Percentiles rank a stretch among this genome's conserved stretches.
Evolutionary conservation across 2,113 vertebrate genomes (phyloP).

Genomic region (Gnathonemus echidnorhynchus): DNA sequence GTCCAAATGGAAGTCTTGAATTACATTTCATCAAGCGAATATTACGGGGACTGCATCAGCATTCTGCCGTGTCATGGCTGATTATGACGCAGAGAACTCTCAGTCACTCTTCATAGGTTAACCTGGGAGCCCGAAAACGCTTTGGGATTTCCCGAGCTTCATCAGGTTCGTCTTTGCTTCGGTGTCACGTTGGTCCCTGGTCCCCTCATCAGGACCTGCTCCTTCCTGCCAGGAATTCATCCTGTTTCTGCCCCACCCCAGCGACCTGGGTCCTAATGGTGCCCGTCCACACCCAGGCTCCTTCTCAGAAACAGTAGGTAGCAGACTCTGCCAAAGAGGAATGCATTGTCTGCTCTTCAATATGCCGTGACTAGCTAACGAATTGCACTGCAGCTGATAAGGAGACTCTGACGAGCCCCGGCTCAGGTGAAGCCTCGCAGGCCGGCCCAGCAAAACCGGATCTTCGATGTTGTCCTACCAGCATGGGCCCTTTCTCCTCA

Average conservation of each 20-base stretch:
- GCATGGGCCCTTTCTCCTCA: constrained; percentile 37
- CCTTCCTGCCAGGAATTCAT: background rate
- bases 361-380: constrained; percentile 65
- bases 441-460: constrained; percentile 47
- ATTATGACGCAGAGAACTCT: background rate
- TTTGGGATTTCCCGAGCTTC: background rate
- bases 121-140: background rate
- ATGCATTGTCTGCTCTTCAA: constrained; percentile 56
- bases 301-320: constrained; percentile 45
- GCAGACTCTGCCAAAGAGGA: constrained; percentile 51
- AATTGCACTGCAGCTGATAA: constrained; percentile 56
- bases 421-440: constrained; percentile 47
- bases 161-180: background rate
- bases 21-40: background rate
- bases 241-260: background rate
- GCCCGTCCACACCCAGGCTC: background rate
- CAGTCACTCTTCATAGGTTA: background rate
- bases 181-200: background rate
- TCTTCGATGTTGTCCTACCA: constrained; percentile 48
- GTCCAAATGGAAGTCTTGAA: background rate
- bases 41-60: background rate
- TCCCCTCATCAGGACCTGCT: background rate
- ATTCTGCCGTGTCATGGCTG: background rate
- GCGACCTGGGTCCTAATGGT: background rate
- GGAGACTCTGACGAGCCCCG: constrained; percentile 43